A percentile compares a stretch with the other conserved stretches of the same genome.
These are phyloP conservation scores for Malurus melanocephalus DNA, from an alignment of 2,113 vertebrate species.

Conservation along the genomic window DNA sequence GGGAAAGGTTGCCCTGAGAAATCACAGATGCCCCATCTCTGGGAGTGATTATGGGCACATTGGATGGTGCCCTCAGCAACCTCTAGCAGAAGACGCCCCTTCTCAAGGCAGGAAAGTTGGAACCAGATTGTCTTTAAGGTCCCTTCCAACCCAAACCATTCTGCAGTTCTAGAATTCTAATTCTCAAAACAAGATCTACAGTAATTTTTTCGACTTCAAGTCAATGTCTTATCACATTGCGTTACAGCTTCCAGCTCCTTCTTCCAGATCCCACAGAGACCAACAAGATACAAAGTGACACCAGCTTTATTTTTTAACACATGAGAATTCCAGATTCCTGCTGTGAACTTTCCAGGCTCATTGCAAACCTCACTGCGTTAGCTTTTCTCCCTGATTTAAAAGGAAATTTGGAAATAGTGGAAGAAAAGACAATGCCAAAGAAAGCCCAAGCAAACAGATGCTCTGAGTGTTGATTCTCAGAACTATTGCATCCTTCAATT, in stretches of 20 bases:
- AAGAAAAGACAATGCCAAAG: not conserved
- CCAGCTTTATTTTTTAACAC: not conserved
- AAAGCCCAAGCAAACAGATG: not conserved
- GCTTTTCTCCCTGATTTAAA: not conserved
- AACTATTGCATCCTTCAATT: not conserved
- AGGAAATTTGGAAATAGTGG: not conserved
- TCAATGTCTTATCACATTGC: not conserved
- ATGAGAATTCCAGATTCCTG: not conserved
- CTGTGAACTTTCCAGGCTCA: not conserved
- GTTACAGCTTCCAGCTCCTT: not conserved
- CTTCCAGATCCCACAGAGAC: not conserved
- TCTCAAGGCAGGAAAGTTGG: not conserved
- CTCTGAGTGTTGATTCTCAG: not conserved
- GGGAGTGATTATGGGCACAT: not conserved
- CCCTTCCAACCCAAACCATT: not conserved
- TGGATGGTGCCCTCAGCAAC: not conserved
- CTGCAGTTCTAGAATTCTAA: not conserved
- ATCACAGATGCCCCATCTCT: not conserved
- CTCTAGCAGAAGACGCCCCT: not conserved
- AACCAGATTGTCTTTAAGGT: not conserved
- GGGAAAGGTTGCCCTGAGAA: not conserved
- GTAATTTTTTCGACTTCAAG: not conserved
- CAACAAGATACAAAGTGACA: not conserved
- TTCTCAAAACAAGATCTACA: not conserved
- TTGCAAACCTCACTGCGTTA: not conserved